Conservation (phyloP, 2,797 vertebrate genomes). For the Antrozous pallidus region DNA sequence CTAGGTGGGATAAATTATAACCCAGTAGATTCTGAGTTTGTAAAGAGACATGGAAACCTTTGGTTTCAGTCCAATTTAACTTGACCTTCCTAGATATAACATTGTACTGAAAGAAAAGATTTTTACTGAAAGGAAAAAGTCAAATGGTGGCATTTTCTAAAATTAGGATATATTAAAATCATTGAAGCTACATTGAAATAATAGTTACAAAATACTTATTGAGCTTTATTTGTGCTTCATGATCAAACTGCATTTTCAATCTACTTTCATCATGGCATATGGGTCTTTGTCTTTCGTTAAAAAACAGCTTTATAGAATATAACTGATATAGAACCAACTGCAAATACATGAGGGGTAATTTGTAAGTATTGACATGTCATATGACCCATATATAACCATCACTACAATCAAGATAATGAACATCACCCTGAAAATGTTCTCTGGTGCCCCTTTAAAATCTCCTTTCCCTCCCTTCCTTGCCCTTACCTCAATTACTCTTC, state of each 20-base stretch:
- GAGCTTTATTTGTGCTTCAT: neutral
- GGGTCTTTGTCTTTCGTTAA: neutral
- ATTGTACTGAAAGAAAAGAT: neutral
- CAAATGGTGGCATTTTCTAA: conserved; percentile 26
- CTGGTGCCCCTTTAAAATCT: neutral
- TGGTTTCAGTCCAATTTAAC: neutral
- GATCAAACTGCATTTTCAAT: neutral
- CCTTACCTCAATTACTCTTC: neutral
- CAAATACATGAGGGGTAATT: neutral
- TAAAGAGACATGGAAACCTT: neutral
- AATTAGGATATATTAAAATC: neutral
- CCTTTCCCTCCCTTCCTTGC: neutral
- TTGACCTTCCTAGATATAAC: conserved; percentile 24
- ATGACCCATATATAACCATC: neutral
- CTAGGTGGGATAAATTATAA: neutral
- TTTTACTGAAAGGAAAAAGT: no score
- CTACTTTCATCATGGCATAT: neutral
- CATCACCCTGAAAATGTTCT: neutral
- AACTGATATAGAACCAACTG: neutral
- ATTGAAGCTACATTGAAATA: neutral
- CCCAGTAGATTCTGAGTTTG: neutral
- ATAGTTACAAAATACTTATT: neutral
- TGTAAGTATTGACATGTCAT: neutral
- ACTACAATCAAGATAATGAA: neutral
- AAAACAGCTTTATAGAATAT: neutral